Percentiles rank a stretch among this genome's conserved stretches.
These are phyloP conservation scores for Pangasius larnaudii DNA, from an alignment of 2,797 vertebrate species.

Conservation along the genomic window DNA sequence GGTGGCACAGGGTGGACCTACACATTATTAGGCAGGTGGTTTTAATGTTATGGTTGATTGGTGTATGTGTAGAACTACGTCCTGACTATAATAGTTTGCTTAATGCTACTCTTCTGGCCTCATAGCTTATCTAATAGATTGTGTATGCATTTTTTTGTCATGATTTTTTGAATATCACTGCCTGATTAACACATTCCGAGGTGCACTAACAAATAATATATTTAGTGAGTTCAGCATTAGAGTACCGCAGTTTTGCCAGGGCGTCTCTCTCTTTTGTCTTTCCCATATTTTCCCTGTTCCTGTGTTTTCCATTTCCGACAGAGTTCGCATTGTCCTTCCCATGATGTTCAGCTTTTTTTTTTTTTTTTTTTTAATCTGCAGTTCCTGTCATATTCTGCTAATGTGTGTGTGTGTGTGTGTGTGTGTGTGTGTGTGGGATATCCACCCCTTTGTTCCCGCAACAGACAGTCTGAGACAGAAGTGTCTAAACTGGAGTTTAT, in stretches of 20 bases:
- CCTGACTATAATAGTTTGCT: not conserved
- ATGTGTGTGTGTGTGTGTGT: not conserved
- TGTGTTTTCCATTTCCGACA: not conserved
- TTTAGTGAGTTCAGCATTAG: not conserved
- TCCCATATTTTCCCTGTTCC: slow-evolving; percentile 10
- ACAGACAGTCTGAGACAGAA: slow-evolving; percentile 64
- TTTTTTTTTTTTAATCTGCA: not conserved
- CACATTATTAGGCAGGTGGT: too few species aligned
- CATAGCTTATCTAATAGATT: not conserved
- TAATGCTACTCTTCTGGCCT: not conserved
- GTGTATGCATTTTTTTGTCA: not conserved
- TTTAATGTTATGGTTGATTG: too few species aligned
- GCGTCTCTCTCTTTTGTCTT: not conserved
- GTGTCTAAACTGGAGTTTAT: slow-evolving; percentile 12
- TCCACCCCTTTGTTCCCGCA: not conserved
- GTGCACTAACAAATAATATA: not conserved
- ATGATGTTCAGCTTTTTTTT: not conserved
- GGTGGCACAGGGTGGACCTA: too few species aligned
- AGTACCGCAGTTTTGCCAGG: not conserved
- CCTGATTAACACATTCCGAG: not conserved
- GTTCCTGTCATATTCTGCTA: not conserved
- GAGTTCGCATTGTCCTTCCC: not conserved
- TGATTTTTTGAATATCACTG: not conserved
- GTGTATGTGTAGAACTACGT: not conserved
- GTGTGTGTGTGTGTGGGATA: not conserved